Conservation (phyloP, 1,140 invertebrate genomes). For the Akabosia matsudoensis region DNA sequence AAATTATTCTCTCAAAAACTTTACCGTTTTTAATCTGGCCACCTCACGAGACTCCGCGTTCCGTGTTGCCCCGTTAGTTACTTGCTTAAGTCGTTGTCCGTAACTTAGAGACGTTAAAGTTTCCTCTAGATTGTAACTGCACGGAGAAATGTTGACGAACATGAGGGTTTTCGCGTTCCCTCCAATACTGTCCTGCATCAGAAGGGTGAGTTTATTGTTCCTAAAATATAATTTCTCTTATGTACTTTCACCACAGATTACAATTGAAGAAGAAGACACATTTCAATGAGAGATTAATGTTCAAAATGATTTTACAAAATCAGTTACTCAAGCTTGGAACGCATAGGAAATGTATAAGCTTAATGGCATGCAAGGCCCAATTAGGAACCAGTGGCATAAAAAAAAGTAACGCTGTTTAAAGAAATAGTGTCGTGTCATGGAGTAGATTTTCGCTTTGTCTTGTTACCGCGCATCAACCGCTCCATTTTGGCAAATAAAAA, state of each 20-base stretch:
- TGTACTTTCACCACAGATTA: too few species aligned
- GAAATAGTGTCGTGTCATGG: too few species aligned
- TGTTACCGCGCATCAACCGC: too few species aligned
- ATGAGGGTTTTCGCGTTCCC: constrained; percentile 61
- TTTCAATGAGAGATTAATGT: neutral
- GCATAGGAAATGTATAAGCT: too few species aligned
- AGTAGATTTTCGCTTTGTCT: too few species aligned
- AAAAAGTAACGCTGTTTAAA: too few species aligned
- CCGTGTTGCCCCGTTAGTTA: constrained; percentile 56
- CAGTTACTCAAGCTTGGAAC: too few species aligned
- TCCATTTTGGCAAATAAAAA: too few species aligned
- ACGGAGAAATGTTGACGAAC: constrained; percentile 60
- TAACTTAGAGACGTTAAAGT: constrained; percentile 50
- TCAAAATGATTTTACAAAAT: neutral
- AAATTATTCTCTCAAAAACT: neutral
- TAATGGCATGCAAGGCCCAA: too few species aligned
- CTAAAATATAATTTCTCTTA: too few species aligned
- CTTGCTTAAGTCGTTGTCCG: constrained; percentile 57
- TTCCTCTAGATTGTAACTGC: constrained; percentile 52
- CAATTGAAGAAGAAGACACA: too few species aligned
- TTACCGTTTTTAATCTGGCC: constrained; percentile 52
- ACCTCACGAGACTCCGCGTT: constrained; percentile 58
- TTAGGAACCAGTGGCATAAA: too few species aligned
- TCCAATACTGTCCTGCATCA: constrained; percentile 59
- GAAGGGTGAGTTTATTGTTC: constrained; percentile 59